Evolutionary conservation across 2,113 vertebrate species (phyloP), one percentile per base, ranked within the genome.

Genomic region (Callopanchax toddi): DNA sequence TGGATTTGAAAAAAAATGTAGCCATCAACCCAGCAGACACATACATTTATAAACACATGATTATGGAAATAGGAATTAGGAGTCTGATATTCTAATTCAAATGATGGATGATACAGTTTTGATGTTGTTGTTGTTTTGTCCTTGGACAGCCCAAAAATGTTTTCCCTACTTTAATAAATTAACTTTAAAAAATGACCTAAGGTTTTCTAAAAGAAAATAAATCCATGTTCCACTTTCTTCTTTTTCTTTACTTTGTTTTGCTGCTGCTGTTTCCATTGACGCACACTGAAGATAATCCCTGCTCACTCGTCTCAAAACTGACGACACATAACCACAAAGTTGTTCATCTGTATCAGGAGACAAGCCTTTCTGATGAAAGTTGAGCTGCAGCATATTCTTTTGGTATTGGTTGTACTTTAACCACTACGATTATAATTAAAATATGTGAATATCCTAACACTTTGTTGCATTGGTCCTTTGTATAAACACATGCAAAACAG

Each of bases 1-100:
- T 51, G 49, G 29, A 62, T 15, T 51, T 50, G 22, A 16, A 9
- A 46, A 34, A 51, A 49, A 66, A 20, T 50, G 26, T 13, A 37
- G 11, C 11, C n/a, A 52, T 23, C 22, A 46, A n/a, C 63, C 39
- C 4, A 65, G 16, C 39, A 23, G 13, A n/a, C 32, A 17, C n/a
- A 16, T 37, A 36, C 11, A 46, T 52, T 50, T 18, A 48, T 60
- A 18, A 58, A 43, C 11, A 26, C 23, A 26, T 20, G 37, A 57
- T 32, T 17, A 32, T n/a, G n/a, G n/a, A n/a, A n/a, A n/a, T n/a
- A n/a, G n/a, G 16, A 43, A 39, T 43, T 44, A 20, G 13, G 11
- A 43, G 11, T 20, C 11, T 29, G 39, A 29, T 17, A 16, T 42
- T 4, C 39, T 12, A 44, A 13, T 29, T 12, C 11, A 11, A 13